These are phyloP conservation scores for Tetrao urogallus DNA, from an alignment of 2,113 vertebrate genomes.

Conservation along the genomic window DNA sequence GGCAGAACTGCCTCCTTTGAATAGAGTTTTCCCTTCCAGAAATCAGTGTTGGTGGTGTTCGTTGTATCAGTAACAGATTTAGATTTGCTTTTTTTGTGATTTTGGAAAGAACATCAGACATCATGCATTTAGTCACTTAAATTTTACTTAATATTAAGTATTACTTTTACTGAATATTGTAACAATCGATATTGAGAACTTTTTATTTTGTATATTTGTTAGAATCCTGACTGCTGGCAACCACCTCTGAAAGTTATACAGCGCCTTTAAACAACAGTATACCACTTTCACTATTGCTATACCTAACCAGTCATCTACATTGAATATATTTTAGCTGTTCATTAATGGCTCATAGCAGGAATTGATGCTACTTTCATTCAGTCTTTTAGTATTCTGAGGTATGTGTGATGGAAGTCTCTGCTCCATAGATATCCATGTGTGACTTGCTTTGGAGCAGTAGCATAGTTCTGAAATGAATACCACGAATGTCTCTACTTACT, in stretches of 20 bases:
- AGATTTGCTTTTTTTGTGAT: neutral
- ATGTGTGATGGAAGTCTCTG: neutral
- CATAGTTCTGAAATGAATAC: neutral
- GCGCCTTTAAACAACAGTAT: neutral
- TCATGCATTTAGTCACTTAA: neutral
- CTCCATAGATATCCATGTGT: neutral
- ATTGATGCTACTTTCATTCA: neutral
- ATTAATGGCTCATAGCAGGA: neutral
- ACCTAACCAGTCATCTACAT: neutral
- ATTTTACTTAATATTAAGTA: neutral
- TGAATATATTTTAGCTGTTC: neutral
- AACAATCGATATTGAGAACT: neutral
- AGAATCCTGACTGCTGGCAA: neutral
- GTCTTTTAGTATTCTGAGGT: neutral
- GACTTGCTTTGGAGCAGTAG: neutral
- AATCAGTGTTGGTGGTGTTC: neutral
- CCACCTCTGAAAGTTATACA: neutral
- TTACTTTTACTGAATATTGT: neutral
- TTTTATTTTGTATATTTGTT: neutral
- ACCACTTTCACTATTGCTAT: neutral
- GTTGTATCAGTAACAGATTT: neutral
- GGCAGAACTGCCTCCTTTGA: neutral
- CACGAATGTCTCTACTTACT: neutral
- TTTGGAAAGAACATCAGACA: neutral
- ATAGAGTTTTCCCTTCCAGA: neutral